Evolutionary conservation across 2,113 vertebrate species (phyloP).

Genomic region (Sinosuthora webbiana): DNA sequence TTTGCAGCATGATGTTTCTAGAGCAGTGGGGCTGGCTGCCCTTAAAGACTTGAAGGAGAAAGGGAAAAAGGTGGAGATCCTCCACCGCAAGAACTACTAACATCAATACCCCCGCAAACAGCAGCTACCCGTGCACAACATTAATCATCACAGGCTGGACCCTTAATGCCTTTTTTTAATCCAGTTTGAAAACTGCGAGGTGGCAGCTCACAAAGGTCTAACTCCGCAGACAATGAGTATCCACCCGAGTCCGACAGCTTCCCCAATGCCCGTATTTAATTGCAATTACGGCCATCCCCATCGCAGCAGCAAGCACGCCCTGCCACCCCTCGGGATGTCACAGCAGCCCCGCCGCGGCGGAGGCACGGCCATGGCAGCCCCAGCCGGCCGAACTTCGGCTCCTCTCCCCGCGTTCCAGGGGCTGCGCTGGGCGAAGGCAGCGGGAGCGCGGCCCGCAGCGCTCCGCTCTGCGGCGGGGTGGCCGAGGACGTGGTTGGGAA

Average conservation of each 20-base stretch:
- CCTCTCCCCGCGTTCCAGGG: neutral
- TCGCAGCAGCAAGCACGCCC: neutral
- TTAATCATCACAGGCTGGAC: neutral
- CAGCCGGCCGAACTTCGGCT: neutral
- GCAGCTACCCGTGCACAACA: neutral
- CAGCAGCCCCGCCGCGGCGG: neutral
- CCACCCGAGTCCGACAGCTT: neutral
- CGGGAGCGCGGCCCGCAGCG: neutral
- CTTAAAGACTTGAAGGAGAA: constrained; percentile 11
- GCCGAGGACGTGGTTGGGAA: neutral
- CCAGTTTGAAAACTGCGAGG: neutral
- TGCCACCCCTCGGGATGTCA: neutral
- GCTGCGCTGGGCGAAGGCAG: neutral
- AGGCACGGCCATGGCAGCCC: neutral
- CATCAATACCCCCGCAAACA: neutral
- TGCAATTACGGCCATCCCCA: neutral
- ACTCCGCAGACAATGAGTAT: neutral
- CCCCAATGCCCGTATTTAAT: neutral
- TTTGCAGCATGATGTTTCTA: constrained; percentile 56
- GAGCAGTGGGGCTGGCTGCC: constrained; percentile 42
- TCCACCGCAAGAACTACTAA: neutral
- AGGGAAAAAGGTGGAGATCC: neutral
- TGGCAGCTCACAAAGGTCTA: neutral
- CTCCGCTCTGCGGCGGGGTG: neutral
- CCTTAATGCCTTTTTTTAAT: neutral